These are phyloP conservation scores for Pygocentrus nattereri DNA, from an alignment of 2,797 vertebrate species.

Conservation along the genomic window DNA sequence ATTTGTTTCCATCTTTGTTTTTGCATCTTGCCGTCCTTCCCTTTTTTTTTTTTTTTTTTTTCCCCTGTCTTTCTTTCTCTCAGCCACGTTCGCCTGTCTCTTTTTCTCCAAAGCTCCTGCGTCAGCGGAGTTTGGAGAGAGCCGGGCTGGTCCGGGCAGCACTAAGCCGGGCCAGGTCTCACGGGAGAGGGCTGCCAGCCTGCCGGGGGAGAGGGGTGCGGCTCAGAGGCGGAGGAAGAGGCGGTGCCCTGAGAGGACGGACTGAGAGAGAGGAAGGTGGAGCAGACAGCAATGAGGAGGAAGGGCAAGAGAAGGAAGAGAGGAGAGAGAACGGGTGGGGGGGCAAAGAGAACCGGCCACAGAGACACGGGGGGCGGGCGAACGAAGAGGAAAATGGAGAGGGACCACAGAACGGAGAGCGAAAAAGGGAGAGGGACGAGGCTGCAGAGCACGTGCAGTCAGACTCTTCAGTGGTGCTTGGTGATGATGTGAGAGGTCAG, in stretches of 20 bases:
- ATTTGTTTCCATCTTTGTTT: neutral
- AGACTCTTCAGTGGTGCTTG: slow-evolving; percentile 51
- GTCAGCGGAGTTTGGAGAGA: slow-evolving; percentile 72
- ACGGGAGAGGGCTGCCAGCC: slow-evolving; percentile 63
- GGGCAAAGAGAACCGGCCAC: slow-evolving; percentile 55
- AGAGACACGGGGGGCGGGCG: slow-evolving; percentile 31
- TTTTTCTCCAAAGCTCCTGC: slow-evolving; percentile 72
- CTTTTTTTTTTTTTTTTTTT: neutral
- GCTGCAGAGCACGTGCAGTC: slow-evolving; percentile 80
- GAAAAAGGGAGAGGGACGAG: slow-evolving; percentile 85
- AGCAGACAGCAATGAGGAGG: slow-evolving; percentile 69
- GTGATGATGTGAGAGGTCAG: slow-evolving; percentile 72
- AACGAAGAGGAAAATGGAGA: slow-evolving; percentile 66
- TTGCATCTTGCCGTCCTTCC: slow-evolving; percentile 8
- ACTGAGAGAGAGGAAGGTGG: slow-evolving; percentile 58
- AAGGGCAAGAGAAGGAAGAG: slow-evolving; percentile 57
- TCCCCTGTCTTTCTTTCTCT: slow-evolving; percentile 39
- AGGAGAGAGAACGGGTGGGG: slow-evolving; percentile 68
- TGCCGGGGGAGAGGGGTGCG: slow-evolving; percentile 75
- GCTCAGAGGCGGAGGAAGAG: slow-evolving; percentile 72
- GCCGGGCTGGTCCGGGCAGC: slow-evolving; percentile 66
- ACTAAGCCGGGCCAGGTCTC: slow-evolving; percentile 53
- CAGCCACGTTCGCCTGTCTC: slow-evolving; percentile 75
- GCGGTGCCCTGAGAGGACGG: slow-evolving; percentile 62
- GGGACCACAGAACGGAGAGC: slow-evolving; percentile 69